phyloP scores from a whole-genome alignment of 2,797 vertebrate genomes.

The Malurus splendens region DNA sequence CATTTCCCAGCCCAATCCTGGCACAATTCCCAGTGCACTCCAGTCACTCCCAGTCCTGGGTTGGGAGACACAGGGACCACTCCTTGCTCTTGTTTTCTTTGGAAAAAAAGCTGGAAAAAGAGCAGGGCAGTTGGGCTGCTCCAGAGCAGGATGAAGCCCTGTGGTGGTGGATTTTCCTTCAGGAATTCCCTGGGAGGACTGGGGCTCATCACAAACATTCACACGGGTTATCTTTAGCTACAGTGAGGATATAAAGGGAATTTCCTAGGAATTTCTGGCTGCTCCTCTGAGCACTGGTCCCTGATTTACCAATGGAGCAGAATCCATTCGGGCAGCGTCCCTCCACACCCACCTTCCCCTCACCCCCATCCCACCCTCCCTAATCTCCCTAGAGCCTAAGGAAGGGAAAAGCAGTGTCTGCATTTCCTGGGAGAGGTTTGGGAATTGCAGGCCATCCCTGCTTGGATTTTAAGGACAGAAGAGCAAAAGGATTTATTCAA shows the following conservation, averaged over 20 bases:
- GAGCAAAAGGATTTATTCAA: neutral
- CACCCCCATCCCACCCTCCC: neutral
- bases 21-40: neutral
- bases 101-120: neutral
- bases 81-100: neutral
- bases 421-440: neutral
- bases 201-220: neutral
- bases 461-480: fast-evolving
- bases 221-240: neutral
- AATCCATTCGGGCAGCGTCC: neutral
- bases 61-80: neutral
- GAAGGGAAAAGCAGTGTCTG: neutral
- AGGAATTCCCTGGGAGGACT: neutral
- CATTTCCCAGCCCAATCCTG: neutral
- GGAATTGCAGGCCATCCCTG: neutral
- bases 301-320: fast-evolving
- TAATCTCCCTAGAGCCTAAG: fast-evolving
- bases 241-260: neutral
- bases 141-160: neutral
- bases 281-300: neutral
- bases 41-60: neutral
- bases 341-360: neutral
- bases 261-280: neutral
- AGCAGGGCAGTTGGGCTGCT: neutral
- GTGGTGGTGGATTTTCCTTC: neutral